Base-by-base conservation (phyloP, 2,888 invertebrate genomes). In the Cosmopolites sordidus region DNA sequence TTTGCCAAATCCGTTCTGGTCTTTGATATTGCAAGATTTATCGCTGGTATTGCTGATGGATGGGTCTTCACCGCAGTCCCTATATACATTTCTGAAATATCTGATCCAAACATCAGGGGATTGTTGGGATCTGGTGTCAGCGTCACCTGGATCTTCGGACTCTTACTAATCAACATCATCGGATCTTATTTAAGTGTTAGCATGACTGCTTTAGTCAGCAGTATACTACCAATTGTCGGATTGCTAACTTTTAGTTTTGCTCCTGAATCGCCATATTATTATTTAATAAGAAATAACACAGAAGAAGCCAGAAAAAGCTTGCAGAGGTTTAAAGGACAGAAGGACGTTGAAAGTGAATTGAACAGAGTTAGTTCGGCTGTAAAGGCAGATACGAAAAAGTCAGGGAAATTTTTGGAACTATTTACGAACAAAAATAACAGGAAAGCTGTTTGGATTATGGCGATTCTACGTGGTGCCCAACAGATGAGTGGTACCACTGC, bases 81-180 rank as follows among this genome's bases (percentile, higher is more conserved):
- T 0, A 78, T 82, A 57, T 84, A 83, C 64, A 73, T 83, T n/a
- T 79, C 79, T 2, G 84, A 83, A 66, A 80, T 81, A 27, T 76
- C 82, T 0, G 77, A 79, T 37, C 76, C 78, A n/a, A 74, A 74
- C 12, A 73, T 79, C 11, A 69, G 83, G 16, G 83, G 83, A 0
- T 70, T 78, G 16, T 65, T 83, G 1, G 80, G 81, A 1, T 76
- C 81, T 0, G 75, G 78, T n/a, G 79, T 81, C 60, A 78, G 81
- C 17, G 72, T 81, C 58, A 78, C 69, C 14, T 75, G 79, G 49
- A 76, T 78, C 40, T 66, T 75, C 54, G 77, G 77, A 15, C 79
- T 82, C 68, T 75, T 83, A 66, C 70, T 79, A 65, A 75, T 77
- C 40, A 76, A 76, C 49, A 62, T 76, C 1, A 61, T 77, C 11